phyloP scores from a whole-genome alignment of 2,113 vertebrate species.

The Perognathus longimembris region DNA sequence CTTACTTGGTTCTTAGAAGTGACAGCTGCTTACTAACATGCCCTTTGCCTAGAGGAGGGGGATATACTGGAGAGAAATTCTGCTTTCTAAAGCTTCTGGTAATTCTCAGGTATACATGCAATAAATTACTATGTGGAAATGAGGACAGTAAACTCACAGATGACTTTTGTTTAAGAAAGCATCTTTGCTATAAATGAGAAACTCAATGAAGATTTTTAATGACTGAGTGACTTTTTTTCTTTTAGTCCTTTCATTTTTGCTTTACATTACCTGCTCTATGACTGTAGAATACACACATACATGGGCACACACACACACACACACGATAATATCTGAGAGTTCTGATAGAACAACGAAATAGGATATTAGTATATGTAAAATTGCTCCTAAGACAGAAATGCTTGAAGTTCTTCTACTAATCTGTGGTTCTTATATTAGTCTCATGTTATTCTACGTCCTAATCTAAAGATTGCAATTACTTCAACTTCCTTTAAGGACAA shows the following conservation, averaged over 20 bases:
- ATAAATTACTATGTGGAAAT: conserved; percentile 13
- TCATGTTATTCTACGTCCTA: neutral
- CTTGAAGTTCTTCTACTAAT: neutral
- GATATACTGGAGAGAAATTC: neutral
- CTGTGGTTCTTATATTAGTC: neutral
- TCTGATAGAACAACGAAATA: neutral
- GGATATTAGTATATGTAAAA: neutral
- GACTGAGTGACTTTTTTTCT: neutral
- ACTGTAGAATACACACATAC: neutral
- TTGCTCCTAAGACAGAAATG: neutral
- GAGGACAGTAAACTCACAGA: neutral
- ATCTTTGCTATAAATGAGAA: neutral
- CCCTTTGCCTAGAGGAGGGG: neutral
- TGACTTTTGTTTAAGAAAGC: conserved; percentile 12
- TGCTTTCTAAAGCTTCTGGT: conserved; percentile 31
- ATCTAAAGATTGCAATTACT: conserved; percentile 10
- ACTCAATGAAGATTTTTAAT: neutral
- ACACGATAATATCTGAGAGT: neutral
- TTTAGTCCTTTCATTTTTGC: neutral
- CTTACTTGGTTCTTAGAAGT: neutral
- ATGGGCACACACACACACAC: too few species aligned
- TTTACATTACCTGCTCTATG: neutral
- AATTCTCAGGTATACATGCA: neutral
- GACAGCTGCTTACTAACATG: neutral
- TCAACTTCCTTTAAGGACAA: neutral